A percentile compares a stretch with the other conserved stretches of the same genome.
Conservation (phyloP, 1,140 invertebrate species). For the Charaxes varanes region DNA sequence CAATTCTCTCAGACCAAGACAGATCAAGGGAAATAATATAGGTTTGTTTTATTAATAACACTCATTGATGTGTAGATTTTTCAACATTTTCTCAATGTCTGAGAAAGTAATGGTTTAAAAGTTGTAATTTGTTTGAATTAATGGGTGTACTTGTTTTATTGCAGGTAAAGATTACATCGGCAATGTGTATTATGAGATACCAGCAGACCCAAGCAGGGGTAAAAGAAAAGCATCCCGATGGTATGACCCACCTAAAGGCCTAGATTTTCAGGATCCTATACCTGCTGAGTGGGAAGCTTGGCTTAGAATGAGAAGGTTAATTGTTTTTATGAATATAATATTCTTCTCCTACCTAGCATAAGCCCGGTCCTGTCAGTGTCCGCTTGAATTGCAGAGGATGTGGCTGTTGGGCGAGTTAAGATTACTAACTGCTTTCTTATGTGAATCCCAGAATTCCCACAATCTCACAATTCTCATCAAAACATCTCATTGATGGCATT, state of each 20-base stretch:
- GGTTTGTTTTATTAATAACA: too few relatives aligned
- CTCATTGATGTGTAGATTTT: too few relatives aligned
- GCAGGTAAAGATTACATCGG: slow-evolving; percentile 84
- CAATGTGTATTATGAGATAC: slow-evolving; percentile 88
- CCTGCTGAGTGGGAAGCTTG: slow-evolving; percentile 91
- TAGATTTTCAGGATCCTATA: slow-evolving; percentile 80
- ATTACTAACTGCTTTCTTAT: too few relatives aligned
- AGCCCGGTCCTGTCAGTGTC: too few relatives aligned
- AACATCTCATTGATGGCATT: too few relatives aligned
- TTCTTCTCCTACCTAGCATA: too few relatives aligned
- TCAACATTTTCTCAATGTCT: too few relatives aligned
- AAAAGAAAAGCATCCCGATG: slow-evolving; percentile 79
- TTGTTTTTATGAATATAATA: slow-evolving; percentile 8
- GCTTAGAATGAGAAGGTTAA: slow-evolving; percentile 81
- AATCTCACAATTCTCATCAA: too few relatives aligned
- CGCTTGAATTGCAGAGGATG: too few relatives aligned
- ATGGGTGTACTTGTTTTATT: slow-evolving; percentile 6
- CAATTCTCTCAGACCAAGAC: slow-evolving; percentile 52
- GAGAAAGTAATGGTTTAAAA: too few relatives aligned
- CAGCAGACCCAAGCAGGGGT: slow-evolving; percentile 74
- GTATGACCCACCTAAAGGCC: slow-evolving; percentile 79
- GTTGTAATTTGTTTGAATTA: background rate
- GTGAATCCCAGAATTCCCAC: too few relatives aligned
- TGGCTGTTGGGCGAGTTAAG: too few relatives aligned
- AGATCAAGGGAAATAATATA: slow-evolving; percentile 43